Evolutionary conservation across 2,888 invertebrate species (phyloP), one percentile per base, ranked within the genome.

Genomic region (Leptinotarsa juncta): DNA sequence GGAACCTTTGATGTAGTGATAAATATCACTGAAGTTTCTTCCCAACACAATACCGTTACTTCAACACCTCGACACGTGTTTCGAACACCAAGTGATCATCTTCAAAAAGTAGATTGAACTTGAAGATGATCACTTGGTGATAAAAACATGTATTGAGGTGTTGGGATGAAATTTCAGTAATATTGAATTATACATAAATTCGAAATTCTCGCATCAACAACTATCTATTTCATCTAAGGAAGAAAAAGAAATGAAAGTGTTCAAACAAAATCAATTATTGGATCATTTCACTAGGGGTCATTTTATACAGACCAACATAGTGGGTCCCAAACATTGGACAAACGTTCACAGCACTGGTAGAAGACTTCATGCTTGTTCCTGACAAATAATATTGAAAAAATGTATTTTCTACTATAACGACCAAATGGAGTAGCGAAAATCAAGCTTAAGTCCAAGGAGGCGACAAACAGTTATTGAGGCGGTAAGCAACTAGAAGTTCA

Each of bases 261-360:
- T 67, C 70, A 72, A 75, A 75, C 18, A 72, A 74, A 70, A 77
- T 72, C 73, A 72, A 73, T 71, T 55, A 62, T 73, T 66, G 74
- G 75, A 75, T 65, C 67, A 15, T 53, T 66, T 69, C 73, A 65
- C 73, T 73, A 73, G 67, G 68, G 75, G 71, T 69, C 72, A 57
- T 81, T 80, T 81, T 81, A 87, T 88, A 88, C 88, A 87, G 87
- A 88, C 91, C 91, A 90, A 90, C 90, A 89, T 88, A 89, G 87
- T 90, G 90, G 90, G 89, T 90, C 90, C 90, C 90, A 89, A 90
- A 91, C 89, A 91, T 91, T 88, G 90, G 91, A 88, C 90, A 90
- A 90, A 91, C 91, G 90, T 90, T 90, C 90, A 91, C 91, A 89
- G 91, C 91, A 90, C 91, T 91, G 89, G 91, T 90, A 86, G 92